Percentiles rank a stretch among this genome's conserved stretches.
Conservation (phyloP, 1,140 invertebrate genomes). For the Solenopsis fugax region DNA sequence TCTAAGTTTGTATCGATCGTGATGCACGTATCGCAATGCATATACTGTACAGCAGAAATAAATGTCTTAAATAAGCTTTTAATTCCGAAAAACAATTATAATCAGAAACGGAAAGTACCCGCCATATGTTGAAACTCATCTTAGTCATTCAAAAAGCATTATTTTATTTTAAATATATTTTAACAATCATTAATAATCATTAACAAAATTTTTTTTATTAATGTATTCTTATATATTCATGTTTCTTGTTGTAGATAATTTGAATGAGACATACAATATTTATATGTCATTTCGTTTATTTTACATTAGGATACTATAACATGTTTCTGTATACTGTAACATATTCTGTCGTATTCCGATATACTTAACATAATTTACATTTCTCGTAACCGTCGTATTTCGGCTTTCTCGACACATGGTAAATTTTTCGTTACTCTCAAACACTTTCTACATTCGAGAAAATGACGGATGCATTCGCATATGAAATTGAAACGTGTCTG, state of each 20-base stretch:
- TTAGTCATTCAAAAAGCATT: neutral
- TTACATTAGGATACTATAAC: neutral
- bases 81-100: neutral
- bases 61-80: constrained; percentile 2
- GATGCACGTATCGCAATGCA: neutral
- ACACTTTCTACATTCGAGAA: constrained; percentile 75
- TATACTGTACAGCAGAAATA: neutral
- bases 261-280: neutral
- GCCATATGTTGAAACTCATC: neutral
- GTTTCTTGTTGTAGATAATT: neutral
- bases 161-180: neutral
- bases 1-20: constrained; percentile 62
- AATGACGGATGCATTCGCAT: constrained; percentile 76
- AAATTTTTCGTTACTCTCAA: constrained; percentile 80
- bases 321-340: neutral
- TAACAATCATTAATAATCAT: neutral
- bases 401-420: constrained; percentile 56
- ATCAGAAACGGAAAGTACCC: neutral
- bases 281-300: constrained; percentile 7
- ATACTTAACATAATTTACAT: constrained; percentile 30
- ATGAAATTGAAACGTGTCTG: constrained; percentile 80
- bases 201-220: neutral
- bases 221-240: neutral
- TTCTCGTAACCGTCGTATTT: neutral
- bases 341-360: neutral